A percentile compares a stretch with the other conserved stretches of the same genome.
These are phyloP conservation scores for Boloria selene DNA, from an alignment of 2,888 invertebrate species.

Conservation along the genomic window DNA sequence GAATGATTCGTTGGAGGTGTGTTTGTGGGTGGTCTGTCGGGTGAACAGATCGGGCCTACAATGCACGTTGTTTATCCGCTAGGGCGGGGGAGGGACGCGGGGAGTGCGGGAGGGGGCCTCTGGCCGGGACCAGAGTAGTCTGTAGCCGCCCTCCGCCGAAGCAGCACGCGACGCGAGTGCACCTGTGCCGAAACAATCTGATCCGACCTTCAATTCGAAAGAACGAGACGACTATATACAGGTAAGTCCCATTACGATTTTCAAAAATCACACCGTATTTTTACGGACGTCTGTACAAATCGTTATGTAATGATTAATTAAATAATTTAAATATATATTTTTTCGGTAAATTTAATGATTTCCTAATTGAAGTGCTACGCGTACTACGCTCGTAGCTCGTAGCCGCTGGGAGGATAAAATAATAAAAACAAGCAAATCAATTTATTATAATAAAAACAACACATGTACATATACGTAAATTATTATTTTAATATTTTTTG, in stretches of 20 bases:
- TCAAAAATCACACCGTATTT: conserved; percentile 30
- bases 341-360: neutral
- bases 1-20: conserved; percentile 50
- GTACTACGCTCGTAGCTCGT: conserved; percentile 39
- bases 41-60: conserved; percentile 76
- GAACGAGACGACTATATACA: conserved; percentile 77
- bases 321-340: neutral
- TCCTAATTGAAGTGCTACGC: conserved; percentile 26
- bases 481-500: conserved; percentile 2
- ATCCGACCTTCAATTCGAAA: conserved; percentile 77
- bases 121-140: conserved; percentile 72
- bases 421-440: neutral
- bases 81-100: conserved; percentile 57
- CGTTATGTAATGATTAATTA: neutral
- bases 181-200: conserved; percentile 58
- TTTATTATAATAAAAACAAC: neutral
- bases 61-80: conserved; percentile 81
- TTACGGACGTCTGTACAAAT: neutral
- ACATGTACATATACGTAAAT: neutral
- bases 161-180: conserved; percentile 67
- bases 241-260: conserved; percentile 60
- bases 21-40: conserved; percentile 59
- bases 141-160: conserved; percentile 66
- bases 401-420: conserved; percentile 28
- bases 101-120: conserved; percentile 55